Evolutionary conservation across 2,797 vertebrate species (phyloP).

Genomic region (Margarornis squamiger): DNA sequence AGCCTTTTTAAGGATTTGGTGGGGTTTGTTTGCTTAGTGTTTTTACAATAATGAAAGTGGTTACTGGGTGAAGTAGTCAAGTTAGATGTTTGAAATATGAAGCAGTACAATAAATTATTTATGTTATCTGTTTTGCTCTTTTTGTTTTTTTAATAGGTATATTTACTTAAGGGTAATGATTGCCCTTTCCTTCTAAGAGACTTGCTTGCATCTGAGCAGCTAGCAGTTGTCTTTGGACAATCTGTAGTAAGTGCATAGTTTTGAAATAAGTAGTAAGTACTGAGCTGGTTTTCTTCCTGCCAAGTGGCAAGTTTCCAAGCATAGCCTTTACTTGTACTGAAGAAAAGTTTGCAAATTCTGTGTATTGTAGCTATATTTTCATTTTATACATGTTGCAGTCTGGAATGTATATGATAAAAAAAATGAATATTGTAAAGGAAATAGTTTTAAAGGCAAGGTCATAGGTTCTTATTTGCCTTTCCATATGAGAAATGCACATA

Average conservation of each 20-base stretch:
- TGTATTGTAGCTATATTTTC: not conserved
- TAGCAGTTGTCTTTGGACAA: slow-evolving; percentile 73
- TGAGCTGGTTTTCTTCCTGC: not conserved
- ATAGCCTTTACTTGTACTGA: not conserved
- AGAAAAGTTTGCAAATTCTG: not conserved
- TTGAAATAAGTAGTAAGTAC: not conserved
- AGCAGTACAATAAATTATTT: not conserved
- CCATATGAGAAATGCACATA: not conserved
- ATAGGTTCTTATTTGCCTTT: not conserved
- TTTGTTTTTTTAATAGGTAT: slow-evolving; percentile 65
- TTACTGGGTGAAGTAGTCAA: not conserved
- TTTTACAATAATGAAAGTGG: not conserved
- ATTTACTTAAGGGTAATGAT: slow-evolving; percentile 72
- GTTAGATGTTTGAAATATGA: not conserved
- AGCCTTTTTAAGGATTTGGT: not conserved
- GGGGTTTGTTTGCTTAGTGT: not conserved
- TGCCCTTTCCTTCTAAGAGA: slow-evolving; percentile 82
- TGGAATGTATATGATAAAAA: not conserved
- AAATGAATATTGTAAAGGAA: not conserved
- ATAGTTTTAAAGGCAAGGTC: not conserved
- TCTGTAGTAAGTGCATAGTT: slow-evolving; percentile 71
- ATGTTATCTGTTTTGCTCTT: not conserved
- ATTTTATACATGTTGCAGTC: not conserved
- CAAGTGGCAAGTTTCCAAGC: not conserved
- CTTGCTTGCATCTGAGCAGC: slow-evolving; percentile 75